A percentile compares a stretch with the other conserved stretches of the same genome.
Conservation (phyloP, 2,888 invertebrate species). For the Ethmia dodecea region DNA sequence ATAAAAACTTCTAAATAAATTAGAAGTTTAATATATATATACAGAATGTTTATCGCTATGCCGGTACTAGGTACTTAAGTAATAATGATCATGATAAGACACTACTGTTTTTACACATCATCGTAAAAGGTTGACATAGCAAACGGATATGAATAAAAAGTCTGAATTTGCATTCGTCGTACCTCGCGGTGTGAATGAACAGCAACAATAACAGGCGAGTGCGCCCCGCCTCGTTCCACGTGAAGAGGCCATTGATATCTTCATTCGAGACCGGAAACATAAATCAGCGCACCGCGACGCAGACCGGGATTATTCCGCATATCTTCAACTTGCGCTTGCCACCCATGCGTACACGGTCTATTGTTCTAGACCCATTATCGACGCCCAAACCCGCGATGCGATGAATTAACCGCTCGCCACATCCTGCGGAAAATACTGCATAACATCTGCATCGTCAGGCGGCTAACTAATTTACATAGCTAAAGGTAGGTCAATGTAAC, state of each 20-base stretch:
- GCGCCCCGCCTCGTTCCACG: slow-evolving; percentile 32
- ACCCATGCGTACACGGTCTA: no score
- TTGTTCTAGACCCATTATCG: no score
- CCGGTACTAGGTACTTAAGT: no score
- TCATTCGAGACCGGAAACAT: slow-evolving; percentile 67
- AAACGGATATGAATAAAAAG: slow-evolving; percentile 24
- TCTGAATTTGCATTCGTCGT: slow-evolving; percentile 37
- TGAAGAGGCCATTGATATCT: slow-evolving; percentile 60
- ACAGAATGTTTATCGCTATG: no score
- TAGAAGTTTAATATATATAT: no score
- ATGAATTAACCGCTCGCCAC: no score
- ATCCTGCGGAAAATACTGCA: no score
- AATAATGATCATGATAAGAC: slow-evolving; percentile 5
- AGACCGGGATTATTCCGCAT: slow-evolving; percentile 33
- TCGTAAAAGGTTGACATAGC: slow-evolving; percentile 20
- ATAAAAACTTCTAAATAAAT: no score
- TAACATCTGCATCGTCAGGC: no score
- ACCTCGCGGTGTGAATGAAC: slow-evolving; percentile 49
- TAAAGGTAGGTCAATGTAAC: no score
- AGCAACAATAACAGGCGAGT: slow-evolving; percentile 37
- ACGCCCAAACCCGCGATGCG: no score
- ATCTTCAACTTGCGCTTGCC: slow-evolving; percentile 22
- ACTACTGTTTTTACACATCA: slow-evolving; percentile 11
- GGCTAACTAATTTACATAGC: no score
- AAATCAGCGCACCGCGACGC: slow-evolving; percentile 58